Evolutionary conservation across 2,888 invertebrate genomes (phyloP).

Genomic region (Rosalia funebris): DNA sequence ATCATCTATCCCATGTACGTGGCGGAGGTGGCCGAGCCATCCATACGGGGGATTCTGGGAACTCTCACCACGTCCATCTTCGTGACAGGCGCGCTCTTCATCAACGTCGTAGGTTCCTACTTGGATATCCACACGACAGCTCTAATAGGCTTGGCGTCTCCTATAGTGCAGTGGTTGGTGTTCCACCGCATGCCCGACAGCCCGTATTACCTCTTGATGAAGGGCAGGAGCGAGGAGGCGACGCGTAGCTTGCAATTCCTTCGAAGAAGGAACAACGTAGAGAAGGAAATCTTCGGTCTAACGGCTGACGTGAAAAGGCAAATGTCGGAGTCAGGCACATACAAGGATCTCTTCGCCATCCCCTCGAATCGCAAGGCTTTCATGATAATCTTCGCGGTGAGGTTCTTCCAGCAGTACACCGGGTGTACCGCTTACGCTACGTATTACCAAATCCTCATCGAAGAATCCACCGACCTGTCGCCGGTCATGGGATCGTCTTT

Average conservation of each 20-base stretch:
- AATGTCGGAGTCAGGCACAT: slow-evolving; percentile 50
- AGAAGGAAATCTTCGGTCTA: slow-evolving; percentile 49
- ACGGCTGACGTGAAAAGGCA: slow-evolving; percentile 52
- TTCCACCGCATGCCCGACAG: slow-evolving; percentile 55
- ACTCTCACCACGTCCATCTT: slow-evolving; percentile 36
- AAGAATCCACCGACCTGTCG: slow-evolving; percentile 27
- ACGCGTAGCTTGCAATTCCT: slow-evolving; percentile 48
- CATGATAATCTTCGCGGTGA: slow-evolving; percentile 44
- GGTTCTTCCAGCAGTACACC: slow-evolving; percentile 54
- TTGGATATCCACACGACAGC: slow-evolving; percentile 40
- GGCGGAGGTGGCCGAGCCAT: slow-evolving; percentile 42
- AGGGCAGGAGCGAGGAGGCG: slow-evolving; percentile 46
- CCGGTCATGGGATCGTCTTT: slow-evolving; percentile 31
- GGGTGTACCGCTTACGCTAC: slow-evolving; percentile 52
- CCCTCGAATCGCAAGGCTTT: slow-evolving; percentile 53
- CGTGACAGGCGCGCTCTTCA: slow-evolving; percentile 36
- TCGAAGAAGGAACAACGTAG: slow-evolving; percentile 49
- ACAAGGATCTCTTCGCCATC: slow-evolving; percentile 51
- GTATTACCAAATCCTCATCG: slow-evolving; percentile 49
- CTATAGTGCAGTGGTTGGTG: slow-evolving; percentile 46
- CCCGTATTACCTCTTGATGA: slow-evolving; percentile 56
- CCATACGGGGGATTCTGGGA: slow-evolving; percentile 47
- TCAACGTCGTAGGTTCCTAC: slow-evolving; percentile 51
- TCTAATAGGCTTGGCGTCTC: slow-evolving; percentile 38
- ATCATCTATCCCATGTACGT: no score